Conservation (phyloP, 2,797 vertebrate species). For the Gymnocypris eckloni region DNA sequence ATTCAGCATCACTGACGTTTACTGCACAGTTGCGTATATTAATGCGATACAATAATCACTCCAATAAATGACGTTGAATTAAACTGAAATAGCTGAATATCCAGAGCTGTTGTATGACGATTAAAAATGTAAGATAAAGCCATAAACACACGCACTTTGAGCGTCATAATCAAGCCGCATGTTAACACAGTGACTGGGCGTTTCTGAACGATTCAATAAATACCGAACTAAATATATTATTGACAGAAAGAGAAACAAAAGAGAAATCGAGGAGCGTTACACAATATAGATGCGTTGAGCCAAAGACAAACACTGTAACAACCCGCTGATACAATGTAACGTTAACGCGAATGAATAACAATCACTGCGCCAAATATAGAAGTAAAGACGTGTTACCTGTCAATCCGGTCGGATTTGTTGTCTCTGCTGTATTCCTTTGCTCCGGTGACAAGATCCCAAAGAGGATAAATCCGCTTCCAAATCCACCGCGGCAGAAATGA, state of each 20-base stretch:
- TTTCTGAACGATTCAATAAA: background rate
- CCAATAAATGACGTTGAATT: background rate
- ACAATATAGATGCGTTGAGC: background rate
- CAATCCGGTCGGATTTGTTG: slow-evolving; percentile 3
- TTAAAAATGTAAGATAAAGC: background rate
- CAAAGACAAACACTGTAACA: background rate
- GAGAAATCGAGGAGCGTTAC: slow-evolving; percentile 22
- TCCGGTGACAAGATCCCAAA: slow-evolving; percentile 44
- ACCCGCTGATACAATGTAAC: background rate
- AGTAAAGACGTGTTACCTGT: slow-evolving; percentile 29
- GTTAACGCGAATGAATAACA: background rate
- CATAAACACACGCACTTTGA: background rate
- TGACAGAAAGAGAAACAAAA: slow-evolving; percentile 4
- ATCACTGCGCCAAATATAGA: slow-evolving; percentile 33
- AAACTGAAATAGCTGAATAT: background rate
- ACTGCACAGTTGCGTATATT: background rate
- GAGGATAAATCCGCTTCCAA: slow-evolving; percentile 55
- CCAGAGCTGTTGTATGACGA: background rate
- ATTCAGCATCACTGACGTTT: background rate
- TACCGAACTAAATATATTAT: background rate
- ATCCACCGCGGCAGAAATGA: slow-evolving; percentile 49
- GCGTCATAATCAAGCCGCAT: background rate
- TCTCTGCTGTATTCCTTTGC: slow-evolving; percentile 19
- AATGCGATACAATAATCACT: background rate
- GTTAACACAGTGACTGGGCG: background rate